These are phyloP conservation scores for Himalopsyche kuldschensis DNA, from an alignment of 2,888 invertebrate genomes.

Conservation along the genomic window DNA sequence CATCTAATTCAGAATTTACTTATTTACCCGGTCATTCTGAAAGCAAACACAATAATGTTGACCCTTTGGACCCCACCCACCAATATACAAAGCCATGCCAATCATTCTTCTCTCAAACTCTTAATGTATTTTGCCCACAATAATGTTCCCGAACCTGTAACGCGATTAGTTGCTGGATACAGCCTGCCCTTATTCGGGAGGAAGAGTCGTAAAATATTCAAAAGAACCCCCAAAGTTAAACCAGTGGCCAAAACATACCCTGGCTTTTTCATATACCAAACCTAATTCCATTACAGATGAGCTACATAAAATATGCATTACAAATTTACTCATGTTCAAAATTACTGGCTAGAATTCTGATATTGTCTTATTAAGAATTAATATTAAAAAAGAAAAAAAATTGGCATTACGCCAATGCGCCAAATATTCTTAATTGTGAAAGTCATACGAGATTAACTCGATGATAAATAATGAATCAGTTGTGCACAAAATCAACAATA, in stretches of 20 bases:
- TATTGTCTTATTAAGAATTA: no score
- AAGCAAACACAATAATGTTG: background rate
- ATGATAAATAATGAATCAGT: no score
- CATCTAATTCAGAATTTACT: background rate
- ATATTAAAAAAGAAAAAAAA: no score
- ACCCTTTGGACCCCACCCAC: background rate
- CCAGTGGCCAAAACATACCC: background rate
- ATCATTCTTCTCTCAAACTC: constrained; percentile 22
- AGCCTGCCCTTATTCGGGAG: constrained; percentile 27
- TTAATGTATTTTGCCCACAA: constrained; percentile 24
- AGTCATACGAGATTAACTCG: no score
- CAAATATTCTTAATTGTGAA: no score
- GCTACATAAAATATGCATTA: no score
- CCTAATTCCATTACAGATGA: no score
- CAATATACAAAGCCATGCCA: constrained; percentile 4
- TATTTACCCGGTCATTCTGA: background rate
- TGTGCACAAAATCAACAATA: no score
- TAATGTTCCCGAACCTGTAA: constrained; percentile 20
- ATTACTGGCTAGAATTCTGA: no score
- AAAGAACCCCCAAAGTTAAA: constrained; percentile 32
- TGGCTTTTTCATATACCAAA: background rate
- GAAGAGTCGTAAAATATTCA: constrained; percentile 37
- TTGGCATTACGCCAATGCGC: no score
- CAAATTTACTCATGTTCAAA: no score
- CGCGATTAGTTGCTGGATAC: constrained; percentile 33